phyloP scores from a whole-genome alignment of 2,113 vertebrate genomes.

The Daphoenositta chrysoptera region DNA sequence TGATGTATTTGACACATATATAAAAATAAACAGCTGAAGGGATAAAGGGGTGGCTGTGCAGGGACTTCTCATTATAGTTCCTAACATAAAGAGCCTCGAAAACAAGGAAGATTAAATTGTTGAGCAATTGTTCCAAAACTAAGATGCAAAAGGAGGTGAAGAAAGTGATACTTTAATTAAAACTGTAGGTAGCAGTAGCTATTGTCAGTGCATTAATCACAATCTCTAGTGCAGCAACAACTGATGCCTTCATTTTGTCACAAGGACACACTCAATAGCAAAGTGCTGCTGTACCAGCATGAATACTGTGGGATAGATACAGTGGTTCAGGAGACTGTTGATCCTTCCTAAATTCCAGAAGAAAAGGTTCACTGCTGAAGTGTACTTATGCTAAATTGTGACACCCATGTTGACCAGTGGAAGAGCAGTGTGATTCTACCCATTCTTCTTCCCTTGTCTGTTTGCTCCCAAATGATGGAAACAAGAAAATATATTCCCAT shows the following conservation, averaged over 20 bases:
- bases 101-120: background rate
- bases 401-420: fast-evolving
- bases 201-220: background rate
- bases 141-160: background rate
- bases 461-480: background rate
- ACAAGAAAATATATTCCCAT: background rate
- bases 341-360: background rate
- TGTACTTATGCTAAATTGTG: background rate
- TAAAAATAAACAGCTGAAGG: background rate
- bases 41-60: background rate
- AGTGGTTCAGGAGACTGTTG: background rate
- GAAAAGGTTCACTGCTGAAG: background rate
- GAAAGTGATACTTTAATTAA: background rate
- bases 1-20: background rate
- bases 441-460: background rate
- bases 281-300: background rate
- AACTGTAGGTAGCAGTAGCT: background rate
- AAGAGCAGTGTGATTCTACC: background rate
- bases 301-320: background rate
- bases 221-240: background rate
- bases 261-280: background rate
- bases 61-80: background rate
- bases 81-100: background rate
- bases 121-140: background rate
- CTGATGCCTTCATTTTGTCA: background rate